Percentiles rank a stretch among this genome's conserved stretches.
Evolutionary conservation across 2,797 vertebrate species (phyloP).

Genomic region (Silurus lanzhouensis): DNA sequence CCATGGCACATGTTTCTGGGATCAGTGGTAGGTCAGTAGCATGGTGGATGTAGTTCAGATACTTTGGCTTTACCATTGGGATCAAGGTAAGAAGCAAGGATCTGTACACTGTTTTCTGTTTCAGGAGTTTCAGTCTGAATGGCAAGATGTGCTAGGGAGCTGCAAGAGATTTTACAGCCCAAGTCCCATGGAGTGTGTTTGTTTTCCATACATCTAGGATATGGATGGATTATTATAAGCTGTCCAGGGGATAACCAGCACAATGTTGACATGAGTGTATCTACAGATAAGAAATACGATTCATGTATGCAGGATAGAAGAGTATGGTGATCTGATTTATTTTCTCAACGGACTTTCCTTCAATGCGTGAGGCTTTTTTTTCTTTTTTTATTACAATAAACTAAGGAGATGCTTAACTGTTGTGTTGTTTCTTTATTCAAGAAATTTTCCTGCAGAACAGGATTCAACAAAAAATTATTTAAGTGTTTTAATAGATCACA

Average conservation of each 20-base stretch:
- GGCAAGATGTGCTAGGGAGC: neutral
- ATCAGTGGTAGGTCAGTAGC: neutral
- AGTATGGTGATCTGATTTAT: neutral
- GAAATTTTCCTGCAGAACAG: neutral
- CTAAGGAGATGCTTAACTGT: neutral
- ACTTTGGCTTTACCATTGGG: neutral
- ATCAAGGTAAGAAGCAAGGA: neutral
- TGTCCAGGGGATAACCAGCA: neutral
- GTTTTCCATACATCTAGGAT: conserved; percentile 2
- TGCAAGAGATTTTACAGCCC: conserved; percentile 4
- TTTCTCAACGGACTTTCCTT: neutral
- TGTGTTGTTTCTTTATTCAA: neutral
- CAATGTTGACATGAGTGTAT: neutral
- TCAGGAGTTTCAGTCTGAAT: neutral
- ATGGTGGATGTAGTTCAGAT: neutral
- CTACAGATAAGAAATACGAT: neutral
- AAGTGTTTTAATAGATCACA: neutral
- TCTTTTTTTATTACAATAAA: neutral
- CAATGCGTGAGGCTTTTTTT: neutral
- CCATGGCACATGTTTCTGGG: conserved; percentile 1
- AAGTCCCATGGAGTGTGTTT: neutral
- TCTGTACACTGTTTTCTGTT: neutral
- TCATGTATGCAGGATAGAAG: neutral
- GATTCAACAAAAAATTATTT: neutral
- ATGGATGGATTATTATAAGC: neutral